Conservation (phyloP, 2,888 invertebrate species). For the Lagria hirta region DNA sequence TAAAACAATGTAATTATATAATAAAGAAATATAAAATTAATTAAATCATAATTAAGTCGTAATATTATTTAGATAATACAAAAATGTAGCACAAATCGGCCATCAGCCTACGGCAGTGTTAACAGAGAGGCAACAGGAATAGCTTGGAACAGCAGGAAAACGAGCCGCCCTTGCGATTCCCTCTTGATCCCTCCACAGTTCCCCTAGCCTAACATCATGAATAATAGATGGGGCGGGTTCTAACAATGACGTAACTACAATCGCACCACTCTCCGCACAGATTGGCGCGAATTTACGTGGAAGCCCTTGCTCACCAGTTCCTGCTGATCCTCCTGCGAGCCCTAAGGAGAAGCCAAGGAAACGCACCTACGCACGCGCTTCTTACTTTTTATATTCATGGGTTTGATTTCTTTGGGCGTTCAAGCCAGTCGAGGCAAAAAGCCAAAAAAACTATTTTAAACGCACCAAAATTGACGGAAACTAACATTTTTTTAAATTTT, state of each 20-base stretch:
- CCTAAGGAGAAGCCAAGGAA: conserved; percentile 9
- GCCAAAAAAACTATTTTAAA: not conserved
- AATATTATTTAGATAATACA: no score
- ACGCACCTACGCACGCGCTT: conserved; percentile 23
- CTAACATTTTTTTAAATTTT: no score
- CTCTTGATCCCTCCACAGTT: conserved; percentile 27
- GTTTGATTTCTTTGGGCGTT: conserved; percentile 3
- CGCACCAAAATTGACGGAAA: no score
- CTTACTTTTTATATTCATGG: conserved; percentile 12
- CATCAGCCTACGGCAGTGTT: conserved; percentile 31
- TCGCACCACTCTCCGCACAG: conserved; percentile 51
- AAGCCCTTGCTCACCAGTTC: conserved; percentile 39
- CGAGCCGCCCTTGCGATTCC: conserved; percentile 33
- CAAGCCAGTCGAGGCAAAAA: not conserved
- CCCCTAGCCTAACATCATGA: conserved; percentile 44
- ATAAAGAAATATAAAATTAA: no score
- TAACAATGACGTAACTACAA: conserved; percentile 56
- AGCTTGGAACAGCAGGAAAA: conserved; percentile 23
- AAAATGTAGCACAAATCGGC: conserved; percentile 28
- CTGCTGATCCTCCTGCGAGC: conserved; percentile 30
- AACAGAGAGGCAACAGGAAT: no score
- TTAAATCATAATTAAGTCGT: no score
- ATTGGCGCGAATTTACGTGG: conserved; percentile 46
- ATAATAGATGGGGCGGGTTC: conserved; percentile 54
- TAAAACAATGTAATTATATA: no score